Conservation (phyloP, 2,888 invertebrate species). For the Amiota minor region DNA sequence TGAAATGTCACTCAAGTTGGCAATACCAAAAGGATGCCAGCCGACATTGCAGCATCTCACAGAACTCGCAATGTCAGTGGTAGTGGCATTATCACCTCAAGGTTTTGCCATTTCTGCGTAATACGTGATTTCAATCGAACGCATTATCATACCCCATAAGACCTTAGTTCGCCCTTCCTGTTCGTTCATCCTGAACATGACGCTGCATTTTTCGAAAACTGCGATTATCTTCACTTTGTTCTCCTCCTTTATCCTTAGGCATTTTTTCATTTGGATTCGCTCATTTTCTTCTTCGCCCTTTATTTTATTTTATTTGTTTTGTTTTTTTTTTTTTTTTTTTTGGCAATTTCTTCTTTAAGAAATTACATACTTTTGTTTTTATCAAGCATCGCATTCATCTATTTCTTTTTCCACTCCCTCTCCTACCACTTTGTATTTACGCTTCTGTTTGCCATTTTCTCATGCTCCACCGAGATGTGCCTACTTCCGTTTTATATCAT, state of each 20-base stretch:
- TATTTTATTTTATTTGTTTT: no score
- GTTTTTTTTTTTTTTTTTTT: constrained; percentile 57
- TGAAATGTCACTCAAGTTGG: constrained; percentile 63
- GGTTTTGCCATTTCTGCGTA: constrained; percentile 37
- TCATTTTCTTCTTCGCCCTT: not conserved
- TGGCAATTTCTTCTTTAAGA: constrained; percentile 39
- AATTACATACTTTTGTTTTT: constrained; percentile 61
- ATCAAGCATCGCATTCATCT: constrained; percentile 45
- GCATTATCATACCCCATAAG: constrained; percentile 48
- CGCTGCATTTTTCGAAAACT: constrained; percentile 54
- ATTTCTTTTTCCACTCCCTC: constrained; percentile 46
- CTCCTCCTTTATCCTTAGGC: constrained; percentile 34
- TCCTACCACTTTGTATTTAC: constrained; percentile 18
- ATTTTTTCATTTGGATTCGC: constrained; percentile 10
- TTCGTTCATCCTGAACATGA: constrained; percentile 41
- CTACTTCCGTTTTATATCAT: constrained; percentile 6
- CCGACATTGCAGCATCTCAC: not conserved
- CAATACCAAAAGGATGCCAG: constrained; percentile 1
- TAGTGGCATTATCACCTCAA: not conserved
- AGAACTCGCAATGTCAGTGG: not conserved
- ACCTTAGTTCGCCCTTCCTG: not conserved
- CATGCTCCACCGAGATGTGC: constrained; percentile 36
- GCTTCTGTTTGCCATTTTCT: constrained; percentile 49
- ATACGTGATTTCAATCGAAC: constrained; percentile 57
- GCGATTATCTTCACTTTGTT: constrained; percentile 54